Base-by-base conservation (phyloP, 2,113 vertebrate species). In the Jaculus jaculus region DNA sequence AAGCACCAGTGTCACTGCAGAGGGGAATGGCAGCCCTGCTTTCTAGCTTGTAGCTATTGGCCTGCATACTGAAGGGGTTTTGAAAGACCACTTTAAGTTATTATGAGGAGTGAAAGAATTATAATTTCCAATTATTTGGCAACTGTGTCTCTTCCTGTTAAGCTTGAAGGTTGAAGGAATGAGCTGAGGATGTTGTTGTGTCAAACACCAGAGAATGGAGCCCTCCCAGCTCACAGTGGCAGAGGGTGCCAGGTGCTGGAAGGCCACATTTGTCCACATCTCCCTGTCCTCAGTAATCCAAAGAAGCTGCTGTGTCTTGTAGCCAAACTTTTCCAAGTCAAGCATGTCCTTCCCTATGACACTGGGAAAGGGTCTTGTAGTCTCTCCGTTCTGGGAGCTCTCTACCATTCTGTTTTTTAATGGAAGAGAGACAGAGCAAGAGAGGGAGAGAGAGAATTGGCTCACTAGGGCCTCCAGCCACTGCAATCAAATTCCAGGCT, bases 21-120 rank as follows among this genome's bases (percentile, higher is more conserved):
- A 47, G 23, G 8, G 2, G 18, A 20, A 30, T 5, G 7, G 30
- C 7, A 1, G 9, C 18, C 8, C 28, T 37, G 4, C 12, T 54
- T 72, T 77, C 39, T 54, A 72, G 28, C 3, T 13, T 32, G 17
- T 10, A 21, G 37, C 20, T 63, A 28, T 18, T 5, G 58, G 74
- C 58, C 68, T 21, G 32, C 63, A 84, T 13, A 7, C 1, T 8
- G 13, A 9, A 34, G 71, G 60, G 11, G 23, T 24, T 13, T 61
- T 24, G 37, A 11, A 28, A 34, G 58, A 60, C 30, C 5, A n/a
- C 5, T 39, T 42, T 47, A 66, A n/a, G 37, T 61, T 58, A 69
- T 60, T 24, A 20, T 1, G 0, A 61, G 74, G 54, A 18, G 42
- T 10, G 12, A 79, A 66, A 75, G 54, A 80, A 77, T 68, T 30